Conservation (phyloP, 2,113 vertebrate genomes). For the Calonectris borealis region DNA sequence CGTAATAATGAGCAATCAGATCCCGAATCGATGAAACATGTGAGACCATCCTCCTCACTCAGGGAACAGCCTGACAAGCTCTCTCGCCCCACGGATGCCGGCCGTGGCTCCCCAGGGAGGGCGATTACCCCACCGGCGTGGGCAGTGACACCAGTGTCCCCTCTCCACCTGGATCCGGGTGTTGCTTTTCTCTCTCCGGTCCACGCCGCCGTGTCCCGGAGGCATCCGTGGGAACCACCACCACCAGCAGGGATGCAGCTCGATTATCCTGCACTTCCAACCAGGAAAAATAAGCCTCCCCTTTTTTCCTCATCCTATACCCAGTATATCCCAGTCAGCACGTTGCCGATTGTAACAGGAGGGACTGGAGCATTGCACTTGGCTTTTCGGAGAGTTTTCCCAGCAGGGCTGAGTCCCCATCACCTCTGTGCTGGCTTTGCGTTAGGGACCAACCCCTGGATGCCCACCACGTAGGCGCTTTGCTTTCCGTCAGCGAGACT, state of each 20-base stretch:
- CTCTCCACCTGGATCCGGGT: neutral
- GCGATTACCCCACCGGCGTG: fast-evolving
- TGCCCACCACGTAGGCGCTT: fast-evolving
- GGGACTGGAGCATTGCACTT: neutral
- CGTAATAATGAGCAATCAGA: neutral
- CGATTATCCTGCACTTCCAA: neutral
- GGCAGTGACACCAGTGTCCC: neutral
- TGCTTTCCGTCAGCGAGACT: neutral
- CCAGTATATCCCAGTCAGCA: neutral
- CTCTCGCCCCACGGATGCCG: fast-evolving
- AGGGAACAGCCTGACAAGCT: neutral
- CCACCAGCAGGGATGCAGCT: neutral
- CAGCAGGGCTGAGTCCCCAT: neutral
- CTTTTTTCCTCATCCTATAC: neutral
- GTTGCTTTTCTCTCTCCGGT: neutral
- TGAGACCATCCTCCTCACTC: neutral
- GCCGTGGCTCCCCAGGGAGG: neutral
- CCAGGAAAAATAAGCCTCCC: neutral
- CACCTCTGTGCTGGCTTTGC: neutral
- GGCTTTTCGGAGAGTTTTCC: neutral
- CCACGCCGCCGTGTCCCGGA: fast-evolving
- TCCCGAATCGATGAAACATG: fast-evolving
- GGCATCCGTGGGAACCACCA: fast-evolving
- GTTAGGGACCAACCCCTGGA: neutral
- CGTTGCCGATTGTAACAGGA: no score